Percentiles rank a stretch among this genome's conserved stretches.
Conservation (phyloP, 2,797 vertebrate genomes). For the Rhinella marina region DNA sequence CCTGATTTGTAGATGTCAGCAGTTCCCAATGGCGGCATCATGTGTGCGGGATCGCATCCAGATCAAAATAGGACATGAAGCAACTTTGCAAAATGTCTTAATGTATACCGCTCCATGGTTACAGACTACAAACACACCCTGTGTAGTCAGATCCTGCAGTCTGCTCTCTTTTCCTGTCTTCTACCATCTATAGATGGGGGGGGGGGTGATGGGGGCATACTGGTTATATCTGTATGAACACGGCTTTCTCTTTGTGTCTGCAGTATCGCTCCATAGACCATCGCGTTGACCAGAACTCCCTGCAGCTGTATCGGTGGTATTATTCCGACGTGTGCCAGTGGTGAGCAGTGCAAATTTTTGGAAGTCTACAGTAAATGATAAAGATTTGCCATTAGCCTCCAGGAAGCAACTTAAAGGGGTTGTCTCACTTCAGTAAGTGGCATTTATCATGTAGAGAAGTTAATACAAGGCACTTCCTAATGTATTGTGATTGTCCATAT, state of each 20-base stretch:
- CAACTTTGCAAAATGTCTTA: not conserved
- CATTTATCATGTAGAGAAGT: too few species aligned
- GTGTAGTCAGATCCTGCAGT: not conserved
- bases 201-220: not conserved
- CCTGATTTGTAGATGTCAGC: too few species aligned
- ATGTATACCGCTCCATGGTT: not conserved
- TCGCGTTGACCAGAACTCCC: conserved; percentile 83
- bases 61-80: not conserved
- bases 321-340: conserved; percentile 88
- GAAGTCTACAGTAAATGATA: too few species aligned
- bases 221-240: not conserved
- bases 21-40: not conserved
- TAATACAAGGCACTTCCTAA: too few species aligned
- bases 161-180: not conserved
- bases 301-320: conserved; percentile 88
- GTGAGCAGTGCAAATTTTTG: conserved; percentile 73
- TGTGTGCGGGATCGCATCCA: not conserved
- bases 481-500: too few species aligned
- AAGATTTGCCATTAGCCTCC: too few species aligned
- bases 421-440: too few species aligned
- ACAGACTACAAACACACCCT: not conserved
- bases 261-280: conserved; percentile 97
- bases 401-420: too few species aligned
- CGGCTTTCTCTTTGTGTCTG: conserved; percentile 8
- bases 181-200: not conserved